Evolutionary conservation across 1,140 invertebrate genomes (phyloP).

Genomic region (Drosophila takahashii): DNA sequence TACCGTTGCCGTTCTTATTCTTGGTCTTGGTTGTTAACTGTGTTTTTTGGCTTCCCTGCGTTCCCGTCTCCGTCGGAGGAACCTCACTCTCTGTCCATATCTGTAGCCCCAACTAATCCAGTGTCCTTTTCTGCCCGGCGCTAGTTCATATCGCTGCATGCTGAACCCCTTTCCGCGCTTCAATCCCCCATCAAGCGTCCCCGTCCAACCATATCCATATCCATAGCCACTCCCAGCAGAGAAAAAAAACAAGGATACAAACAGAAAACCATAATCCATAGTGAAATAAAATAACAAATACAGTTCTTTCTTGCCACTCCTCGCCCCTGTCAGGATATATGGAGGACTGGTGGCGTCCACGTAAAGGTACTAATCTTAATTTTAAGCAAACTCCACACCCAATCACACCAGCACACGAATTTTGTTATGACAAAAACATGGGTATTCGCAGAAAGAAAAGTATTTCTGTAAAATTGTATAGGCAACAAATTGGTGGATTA

Average conservation of each 20-base stretch:
- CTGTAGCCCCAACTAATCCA: constrained; percentile 7
- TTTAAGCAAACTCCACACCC: constrained; percentile 65
- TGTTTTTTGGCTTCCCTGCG: constrained; percentile 49
- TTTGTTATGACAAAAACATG: constrained; percentile 6
- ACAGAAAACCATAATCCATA: constrained; percentile 51
- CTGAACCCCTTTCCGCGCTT: constrained; percentile 20
- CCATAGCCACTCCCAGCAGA: constrained; percentile 3
- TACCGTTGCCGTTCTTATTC: constrained; percentile 44
- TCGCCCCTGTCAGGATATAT: constrained; percentile 97
- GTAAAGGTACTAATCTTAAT: constrained; percentile 91
- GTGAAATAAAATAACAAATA: constrained; percentile 85
- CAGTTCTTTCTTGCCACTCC: constrained; percentile 91
- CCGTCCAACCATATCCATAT: background rate
- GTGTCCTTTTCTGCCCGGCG: constrained; percentile 23
- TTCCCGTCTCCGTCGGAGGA: constrained; percentile 7
- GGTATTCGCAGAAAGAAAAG: background rate
- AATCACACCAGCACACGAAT: constrained; percentile 50
- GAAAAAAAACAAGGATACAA: constrained; percentile 28
- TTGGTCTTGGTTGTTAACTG: constrained; percentile 52
- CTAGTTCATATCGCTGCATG: constrained; percentile 44
- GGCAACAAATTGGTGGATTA: constrained; percentile 11
- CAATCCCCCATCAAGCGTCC: background rate
- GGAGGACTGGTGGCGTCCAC: constrained; percentile 97
- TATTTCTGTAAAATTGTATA: background rate
- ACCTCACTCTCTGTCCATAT: constrained; percentile 7